Evolutionary conservation across 64 coral and sea anemone genomes (phyloP), one percentile per base, ranked within the genome.

Genomic region (Pocillopora verrucosa): DNA sequence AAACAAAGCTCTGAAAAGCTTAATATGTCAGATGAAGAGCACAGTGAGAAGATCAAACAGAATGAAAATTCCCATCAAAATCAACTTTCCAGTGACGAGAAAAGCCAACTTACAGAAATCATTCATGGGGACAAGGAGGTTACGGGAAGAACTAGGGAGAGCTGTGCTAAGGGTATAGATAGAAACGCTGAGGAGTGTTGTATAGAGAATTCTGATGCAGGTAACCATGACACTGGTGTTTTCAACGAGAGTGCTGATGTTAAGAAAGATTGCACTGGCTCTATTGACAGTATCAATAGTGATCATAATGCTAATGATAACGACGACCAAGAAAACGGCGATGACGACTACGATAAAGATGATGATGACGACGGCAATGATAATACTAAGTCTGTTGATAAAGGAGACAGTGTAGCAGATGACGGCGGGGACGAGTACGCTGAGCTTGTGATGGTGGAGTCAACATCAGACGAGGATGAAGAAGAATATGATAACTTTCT

Each of bases 391-490:
- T 11, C 19, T 61, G 20, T 34, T 76, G 77, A 13, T 15, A 16
- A 25, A 22, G 61, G 57, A 5, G 63, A 80, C n/a, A 76, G 72
- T 36, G 30, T 9, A 61, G 80, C 10, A 16, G 60, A 65, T 61
- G 89, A 84, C 61, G 58, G 34, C 30, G 60, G 38, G 14, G 61
- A 89, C 9, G 82, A 72, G 6, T 85, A 85, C 72, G 82, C 82
- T 16, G 82, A 85, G 41, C 82, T 85, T 38, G 37, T 85, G 22
- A 85, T 85, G 82, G 65, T 72, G n/a, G 82, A 72, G 37, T 72
- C 82, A 56, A 68, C 38, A 6, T 72, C 82, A 72, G 82, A 72
- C 7, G 61, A 10, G 17, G 37, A 85, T 5, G 82, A 85, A 30
- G 65, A 85, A 22, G 64, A 70, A 72, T 65, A 85, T 72, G 36